Evolutionary conservation across 2,888 invertebrate genomes (phyloP), one percentile per base, ranked within the genome.

Genomic region (Cheilosia vulpina): DNA sequence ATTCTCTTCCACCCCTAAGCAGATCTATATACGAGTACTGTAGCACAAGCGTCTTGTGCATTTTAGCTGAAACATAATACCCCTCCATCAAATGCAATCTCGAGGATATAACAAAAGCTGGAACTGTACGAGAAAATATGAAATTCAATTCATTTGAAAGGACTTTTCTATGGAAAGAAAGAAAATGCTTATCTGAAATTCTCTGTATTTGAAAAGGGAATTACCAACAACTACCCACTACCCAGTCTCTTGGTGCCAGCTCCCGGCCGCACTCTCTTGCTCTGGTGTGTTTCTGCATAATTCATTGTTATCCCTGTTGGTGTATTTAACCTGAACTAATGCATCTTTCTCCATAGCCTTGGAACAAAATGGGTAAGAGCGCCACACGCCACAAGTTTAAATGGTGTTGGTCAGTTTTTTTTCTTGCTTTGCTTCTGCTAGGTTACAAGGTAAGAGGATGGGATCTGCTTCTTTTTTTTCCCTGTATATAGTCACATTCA

Each of bases 61-160:
- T 83, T 83, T 79, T 50, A 55, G 62, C 66, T 79, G 69, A 55
- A 79, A 79, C 58, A 79, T 79, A 79, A 82, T 77, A 66, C 82
- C 47, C 53, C 82, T 71, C 71, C 71, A 79, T 79, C 79, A 79
- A 84, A 80, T 27, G 75, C 58, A 84, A 75, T 65, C 79, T 80
- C 38, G 15, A 43, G 58, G 55, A 73, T 62, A 72, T 45, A 79
- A 79, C 63, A 75, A 80, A 63, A 75, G 77, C 55, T 65, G 53
- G 15, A 75, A 80, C 75, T 66, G 75, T 65, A 76, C 58, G 53
- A 76, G 55, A 71, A 84, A 84, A 80, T 84, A 84, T 84, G 80
- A 84, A 84, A 84, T 84, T 84, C 75, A 80, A 80, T 80, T 76
- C 84, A 84, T 84, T 84, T 84, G 75, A 84, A 84, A 84, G 69